Evolutionary conservation across 2,888 invertebrate genomes (phyloP), one percentile per base, ranked within the genome.

Genomic region (Beris morrisii): DNA sequence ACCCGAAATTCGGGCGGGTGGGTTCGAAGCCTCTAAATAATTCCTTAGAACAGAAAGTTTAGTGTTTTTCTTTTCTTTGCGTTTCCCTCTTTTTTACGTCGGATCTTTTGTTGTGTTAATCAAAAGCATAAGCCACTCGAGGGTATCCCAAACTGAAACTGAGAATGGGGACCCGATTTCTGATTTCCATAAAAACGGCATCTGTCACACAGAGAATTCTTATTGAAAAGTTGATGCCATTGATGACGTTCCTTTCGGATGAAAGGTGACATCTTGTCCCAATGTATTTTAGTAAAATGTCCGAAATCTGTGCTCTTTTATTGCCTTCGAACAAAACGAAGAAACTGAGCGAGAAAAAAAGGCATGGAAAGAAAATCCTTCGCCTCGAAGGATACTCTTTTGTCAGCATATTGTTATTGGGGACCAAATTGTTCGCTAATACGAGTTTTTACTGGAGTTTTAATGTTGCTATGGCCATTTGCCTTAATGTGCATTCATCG

Each of bases 161-260:
- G 44, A 56, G 43, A 44, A 56, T 56, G 43, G 22, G 22, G 13
- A 53, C n/a, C 22, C 38, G 11, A 57, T 53, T 28, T 64, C 53
- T 57, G 50, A 67, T 67, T 67, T 64, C 58, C 67, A 67, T 67
- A 67, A 67, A 57, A 67, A 52, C 32, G 64, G 31, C 64, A 67
- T 67, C 67, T 67, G 67, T 64, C 67, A 64, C 46, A 50, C 56
- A 56, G 43, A 52, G 43, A 55, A 12, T n/a, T 31, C 53, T 64
- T 67, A 67, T 67, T 67, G 67, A 67, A 63, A 67, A 64, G 54
- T 64, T 67, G 31, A 66, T 46, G 44, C 45, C 61, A 66, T 66
- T 61, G 55, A 55, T 32, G 55, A 55, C 31, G 30, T 55, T 55
- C 15, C 55, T 12, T 32, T 32, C 32, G 32, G 52, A 13, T 28